These are phyloP conservation scores for Sorex maritimensis DNA, from an alignment of 2,797 vertebrate species.

Conservation along the genomic window DNA sequence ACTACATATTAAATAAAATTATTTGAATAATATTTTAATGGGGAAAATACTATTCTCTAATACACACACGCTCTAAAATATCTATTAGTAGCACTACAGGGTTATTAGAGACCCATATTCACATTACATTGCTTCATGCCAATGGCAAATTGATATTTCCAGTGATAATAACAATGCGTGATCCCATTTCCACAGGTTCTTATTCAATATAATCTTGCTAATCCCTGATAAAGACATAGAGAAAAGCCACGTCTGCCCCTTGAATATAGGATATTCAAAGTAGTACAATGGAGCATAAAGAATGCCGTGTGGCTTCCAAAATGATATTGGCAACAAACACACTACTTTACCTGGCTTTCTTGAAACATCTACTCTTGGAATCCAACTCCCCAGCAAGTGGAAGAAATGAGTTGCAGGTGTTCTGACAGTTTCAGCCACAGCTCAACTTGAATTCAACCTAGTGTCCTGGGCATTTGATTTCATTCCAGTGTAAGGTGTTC, in stretches of 20 bases:
- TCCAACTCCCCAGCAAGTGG: not conserved
- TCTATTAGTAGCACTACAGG: not conserved
- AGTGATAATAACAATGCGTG: not conserved
- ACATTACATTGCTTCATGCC: not conserved
- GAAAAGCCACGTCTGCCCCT: not conserved
- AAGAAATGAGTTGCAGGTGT: too few relatives aligned
- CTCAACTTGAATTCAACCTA: not conserved
- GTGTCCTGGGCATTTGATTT: not conserved
- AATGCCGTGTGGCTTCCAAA: not conserved
- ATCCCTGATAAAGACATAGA: not conserved
- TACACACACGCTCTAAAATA: too few relatives aligned
- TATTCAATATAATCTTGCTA: not conserved
- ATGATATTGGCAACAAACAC: not conserved
- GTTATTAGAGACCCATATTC: not conserved
- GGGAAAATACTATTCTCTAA: not conserved
- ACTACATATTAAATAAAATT: conserved; percentile 4
- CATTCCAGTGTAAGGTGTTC: not conserved
- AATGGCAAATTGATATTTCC: not conserved
- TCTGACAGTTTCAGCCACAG: not conserved
- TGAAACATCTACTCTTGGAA: not conserved
- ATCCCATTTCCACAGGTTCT: not conserved
- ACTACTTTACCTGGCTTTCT: not conserved
- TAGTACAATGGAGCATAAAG: not conserved
- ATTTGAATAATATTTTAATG: conserved; percentile 40
- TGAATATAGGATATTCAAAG: not conserved